Evolutionary conservation across 2,888 invertebrate species (phyloP), one percentile per base, ranked within the genome.

Genomic region (Julus scanicus): DNA sequence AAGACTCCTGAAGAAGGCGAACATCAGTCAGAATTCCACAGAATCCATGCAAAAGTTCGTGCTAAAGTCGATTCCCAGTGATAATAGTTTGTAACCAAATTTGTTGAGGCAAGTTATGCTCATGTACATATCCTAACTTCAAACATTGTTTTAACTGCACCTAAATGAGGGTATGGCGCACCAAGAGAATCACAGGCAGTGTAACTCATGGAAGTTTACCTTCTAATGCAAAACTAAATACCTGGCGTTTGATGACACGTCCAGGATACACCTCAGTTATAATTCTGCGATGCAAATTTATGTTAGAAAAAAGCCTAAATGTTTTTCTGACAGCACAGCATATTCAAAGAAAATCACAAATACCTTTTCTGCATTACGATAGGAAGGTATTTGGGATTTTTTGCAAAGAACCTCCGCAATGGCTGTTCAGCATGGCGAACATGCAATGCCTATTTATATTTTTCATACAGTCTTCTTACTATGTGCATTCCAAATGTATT

Each of bases 31-130:
- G 94, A 94, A 91, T 94, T 95, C 91, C 92, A 95, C 88, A 94
- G 94, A 91, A 94, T 94, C 87, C 94, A 94, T 91, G 94, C 95
- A 91, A 95, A 94, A 91, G 92, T 95, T 91, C 93, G 94, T 90
- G 93, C 94, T 90, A 92, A 93, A 90, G 92, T 92, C 91, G 92
- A 92, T 84, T 89, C 91, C 9, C 91, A 91, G 90, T 91, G 87
- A 89, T 44, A n/a, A 5, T 57, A 57, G 17, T 15, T 15, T 4
- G 15, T 15, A 57, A 57, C 15, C 15, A 1, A 57, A 57, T 57
- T 15, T 57, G 11, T 39, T 83, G 87, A 44, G 37, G 20, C 71
- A 87, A 17, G 80, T 37, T 8, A n/a, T 29, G 80, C 71, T 48
- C 20, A 37, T 57, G 71, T 63, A 84, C 84, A 84, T 84, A 84